phyloP scores from a whole-genome alignment of 2,113 vertebrate genomes.

The Forbesichthys agassizii region DNA sequence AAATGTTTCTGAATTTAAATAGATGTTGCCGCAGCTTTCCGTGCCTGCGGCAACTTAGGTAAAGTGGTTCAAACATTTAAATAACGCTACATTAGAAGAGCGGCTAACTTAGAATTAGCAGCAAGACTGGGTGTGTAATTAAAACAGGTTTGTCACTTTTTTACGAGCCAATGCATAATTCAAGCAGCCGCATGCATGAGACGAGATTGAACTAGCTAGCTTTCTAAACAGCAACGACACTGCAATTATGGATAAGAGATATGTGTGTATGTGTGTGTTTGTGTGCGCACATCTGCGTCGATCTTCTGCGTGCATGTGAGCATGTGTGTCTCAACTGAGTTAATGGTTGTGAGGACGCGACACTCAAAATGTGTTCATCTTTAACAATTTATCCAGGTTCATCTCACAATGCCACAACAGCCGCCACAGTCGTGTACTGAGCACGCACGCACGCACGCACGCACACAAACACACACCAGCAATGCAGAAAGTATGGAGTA shows the following conservation, averaged over 20 bases:
- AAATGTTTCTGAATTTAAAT: slow-evolving; percentile 7
- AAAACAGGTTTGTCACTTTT: slow-evolving; percentile 47
- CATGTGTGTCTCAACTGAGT: slow-evolving; percentile 9
- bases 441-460: no score
- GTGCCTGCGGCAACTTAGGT: not conserved
- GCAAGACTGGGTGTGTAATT: slow-evolving; percentile 50
- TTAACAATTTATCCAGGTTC: no score
- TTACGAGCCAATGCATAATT: slow-evolving; percentile 50
- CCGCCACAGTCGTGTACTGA: no score
- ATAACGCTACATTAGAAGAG: slow-evolving; percentile 1
- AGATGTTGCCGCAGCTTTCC: slow-evolving; percentile 1
- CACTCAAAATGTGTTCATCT: no score
- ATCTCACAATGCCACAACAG: no score
- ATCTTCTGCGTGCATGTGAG: no score
- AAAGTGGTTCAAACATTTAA: slow-evolving; percentile 25
- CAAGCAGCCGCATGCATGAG: slow-evolving; percentile 41
- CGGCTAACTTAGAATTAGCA: slow-evolving; percentile 56
- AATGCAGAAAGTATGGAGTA: no score
- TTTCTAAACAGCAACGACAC: slow-evolving; percentile 64
- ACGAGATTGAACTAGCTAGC: slow-evolving; percentile 43
- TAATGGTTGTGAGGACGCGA: slow-evolving; percentile 39
- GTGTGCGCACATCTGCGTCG: not conserved
- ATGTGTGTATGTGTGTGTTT: slow-evolving; percentile 18
- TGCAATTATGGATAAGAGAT: slow-evolving; percentile 65
- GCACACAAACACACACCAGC: no score